A percentile compares a stretch with the other conserved stretches of the same genome.
These are phyloP conservation scores for Phataginus tetradactyla DNA, from an alignment of 2,797 vertebrate genomes.

Conservation along the genomic window DNA sequence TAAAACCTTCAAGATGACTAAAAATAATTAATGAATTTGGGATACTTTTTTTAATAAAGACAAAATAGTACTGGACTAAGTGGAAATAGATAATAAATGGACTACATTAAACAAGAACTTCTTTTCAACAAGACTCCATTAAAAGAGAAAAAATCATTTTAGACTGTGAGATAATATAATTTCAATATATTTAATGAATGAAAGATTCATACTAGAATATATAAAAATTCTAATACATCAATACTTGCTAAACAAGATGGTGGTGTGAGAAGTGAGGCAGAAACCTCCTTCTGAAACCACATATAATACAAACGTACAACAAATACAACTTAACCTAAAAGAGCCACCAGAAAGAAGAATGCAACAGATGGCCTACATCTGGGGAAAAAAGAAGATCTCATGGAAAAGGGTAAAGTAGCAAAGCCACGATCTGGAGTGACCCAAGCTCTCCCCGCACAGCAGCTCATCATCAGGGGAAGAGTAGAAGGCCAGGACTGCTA, in stretches of 20 bases:
- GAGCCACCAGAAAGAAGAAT: no score
- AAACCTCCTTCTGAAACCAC: no score
- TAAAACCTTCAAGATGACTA: background rate
- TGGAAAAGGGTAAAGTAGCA: no score
- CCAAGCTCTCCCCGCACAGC: no score
- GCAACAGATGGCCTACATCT: no score
- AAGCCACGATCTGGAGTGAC: no score
- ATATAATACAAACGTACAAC: no score
- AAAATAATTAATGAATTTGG: background rate
- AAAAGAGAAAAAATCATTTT: background rate
- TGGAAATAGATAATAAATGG: background rate
- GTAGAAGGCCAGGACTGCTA: no score
- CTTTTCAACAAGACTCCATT: background rate
- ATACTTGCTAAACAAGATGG: background rate
- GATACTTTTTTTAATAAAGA: background rate
- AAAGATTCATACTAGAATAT: background rate
- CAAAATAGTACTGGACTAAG: background rate
- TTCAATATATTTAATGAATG: background rate
- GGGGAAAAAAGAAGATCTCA: no score
- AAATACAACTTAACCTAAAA: no score
- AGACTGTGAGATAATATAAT: background rate
- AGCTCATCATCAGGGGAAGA: no score
- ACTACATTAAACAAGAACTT: background rate
- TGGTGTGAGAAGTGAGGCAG: no score
- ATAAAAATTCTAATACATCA: background rate